Evolutionary conservation across 30 jellyfish, hydroid and myxozoan genomes (phyloP), one percentile per base, ranked within the genome.

Genomic region (Rhopilema esculentum): DNA sequence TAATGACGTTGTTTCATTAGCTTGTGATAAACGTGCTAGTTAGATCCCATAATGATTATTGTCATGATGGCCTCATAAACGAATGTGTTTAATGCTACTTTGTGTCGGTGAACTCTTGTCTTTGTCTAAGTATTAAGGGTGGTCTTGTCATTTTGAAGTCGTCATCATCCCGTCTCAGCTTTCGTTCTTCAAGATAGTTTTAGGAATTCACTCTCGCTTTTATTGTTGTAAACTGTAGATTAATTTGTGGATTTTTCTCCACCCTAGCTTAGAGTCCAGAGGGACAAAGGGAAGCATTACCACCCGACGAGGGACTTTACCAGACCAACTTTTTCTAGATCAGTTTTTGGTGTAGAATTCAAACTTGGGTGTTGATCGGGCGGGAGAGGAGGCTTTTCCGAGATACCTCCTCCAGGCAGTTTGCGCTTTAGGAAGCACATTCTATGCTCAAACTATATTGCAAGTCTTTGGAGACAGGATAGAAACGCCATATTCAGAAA

Each of bases 1-100:
- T 29, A 32, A 64, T 80, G 81, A 80, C 49, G 72, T 24, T 66
- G 69, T 24, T 19, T 12, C 74, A 80, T 80, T 80, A 51, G 67
- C 28, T 20, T 75, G 33, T 64, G 51, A 66, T 66, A 26, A 4
- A 65, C 68, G 82, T 80, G 83, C 67, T 80, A 80, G 50, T 70
- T 50, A n/a, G 32, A 30, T 29, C 32, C 23, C 50, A 19, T 63
- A 63, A 19, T n/a, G 29, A 24, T 19, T 19, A 40, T 40, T 40
- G 57, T 40, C 57, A 12, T 40, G 57, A 40, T 40, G 57, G 57
- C 12, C 57, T 40, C 57, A 40, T 40, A 40, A 40, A 12, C 57
- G 57, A 40, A 40, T 40, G 57, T 40, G 57, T 40, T 40, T 40
- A 40, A 40, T 40, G 12, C 12, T 40, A 12, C 57, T 40, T 40